phyloP scores from a whole-genome alignment of 2,113 vertebrate species.

The Eubucco bourcierii region DNA sequence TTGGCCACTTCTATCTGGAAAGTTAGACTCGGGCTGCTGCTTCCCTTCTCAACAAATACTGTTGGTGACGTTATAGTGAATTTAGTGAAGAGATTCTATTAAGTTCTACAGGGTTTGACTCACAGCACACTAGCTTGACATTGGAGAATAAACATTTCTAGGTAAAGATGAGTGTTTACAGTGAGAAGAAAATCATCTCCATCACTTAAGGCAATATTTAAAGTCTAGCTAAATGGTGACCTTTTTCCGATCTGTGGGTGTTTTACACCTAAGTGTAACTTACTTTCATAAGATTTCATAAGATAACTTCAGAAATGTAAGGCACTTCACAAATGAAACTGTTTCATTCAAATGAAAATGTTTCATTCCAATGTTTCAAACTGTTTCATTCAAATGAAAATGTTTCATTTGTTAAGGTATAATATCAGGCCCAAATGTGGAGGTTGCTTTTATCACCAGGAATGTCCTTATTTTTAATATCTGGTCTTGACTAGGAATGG shows the following conservation, averaged over 20 bases:
- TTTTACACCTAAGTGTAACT: not conserved
- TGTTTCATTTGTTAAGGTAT: not conserved
- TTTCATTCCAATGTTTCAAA: too few species aligned
- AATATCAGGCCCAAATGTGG: not conserved
- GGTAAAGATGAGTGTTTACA: not conserved
- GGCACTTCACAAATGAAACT: too few species aligned
- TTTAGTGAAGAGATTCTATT: not conserved
- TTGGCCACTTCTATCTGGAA: not conserved
- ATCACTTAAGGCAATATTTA: not conserved
- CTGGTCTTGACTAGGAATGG: constrained; percentile 73
- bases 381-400: too few species aligned
- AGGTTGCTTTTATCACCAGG: constrained; percentile 2
- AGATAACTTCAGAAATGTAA: not conserved
- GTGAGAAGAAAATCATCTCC: not conserved
- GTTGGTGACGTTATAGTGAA: not conserved
- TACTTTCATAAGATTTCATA: too few species aligned
- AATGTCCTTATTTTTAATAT: constrained; percentile 54
- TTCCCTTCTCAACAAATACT: not conserved
- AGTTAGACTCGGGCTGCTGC: not conserved
- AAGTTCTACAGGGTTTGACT: not conserved
- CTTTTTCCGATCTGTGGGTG: not conserved
- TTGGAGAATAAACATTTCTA: not conserved
- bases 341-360: too few species aligned
- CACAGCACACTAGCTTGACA: not conserved
- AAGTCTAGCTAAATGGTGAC: not conserved